Percentiles rank a stretch among this genome's conserved stretches.
Evolutionary conservation across 2,888 invertebrate species (phyloP).

Genomic region (Lasioglossum lativentre): DNA sequence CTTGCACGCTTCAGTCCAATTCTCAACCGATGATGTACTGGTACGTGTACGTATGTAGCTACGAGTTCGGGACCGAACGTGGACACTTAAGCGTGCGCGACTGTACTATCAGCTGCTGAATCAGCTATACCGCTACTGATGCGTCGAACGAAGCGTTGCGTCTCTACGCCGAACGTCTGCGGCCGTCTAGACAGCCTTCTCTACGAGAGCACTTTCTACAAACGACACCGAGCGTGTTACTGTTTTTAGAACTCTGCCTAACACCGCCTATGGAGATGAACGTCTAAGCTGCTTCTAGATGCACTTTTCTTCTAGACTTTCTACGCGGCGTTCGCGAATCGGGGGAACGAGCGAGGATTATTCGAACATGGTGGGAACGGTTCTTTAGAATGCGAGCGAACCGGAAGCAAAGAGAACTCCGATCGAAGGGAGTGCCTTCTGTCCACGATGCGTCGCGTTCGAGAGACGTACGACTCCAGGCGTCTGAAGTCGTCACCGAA

Average conservation of each 20-base stretch:
- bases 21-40: background rate
- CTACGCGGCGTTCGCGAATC: conserved; percentile 52
- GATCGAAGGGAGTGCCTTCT: background rate
- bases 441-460: background rate
- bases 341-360: conserved; percentile 24
- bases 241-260: background rate
- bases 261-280: conserved; percentile 1
- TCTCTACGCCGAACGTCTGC: conserved; percentile 38
- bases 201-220: conserved; percentile 7
- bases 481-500: no score
- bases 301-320: conserved; percentile 34
- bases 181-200: background rate
- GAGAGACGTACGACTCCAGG: no score
- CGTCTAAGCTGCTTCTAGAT: conserved; percentile 2
- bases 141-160: conserved; percentile 51
- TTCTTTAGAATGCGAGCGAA: background rate
- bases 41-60: no score
- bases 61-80: background rate
- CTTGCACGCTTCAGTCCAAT: background rate
- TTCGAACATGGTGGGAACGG: background rate
- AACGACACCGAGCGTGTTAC: conserved; percentile 59
- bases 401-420: background rate
- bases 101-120: conserved; percentile 31
- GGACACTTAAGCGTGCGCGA: background rate
- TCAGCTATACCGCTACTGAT: conserved; percentile 53